Percentiles rank a stretch among this genome's conserved stretches.
Conservation (phyloP, 2,888 invertebrate genomes). For the Cylindroiulus punctatus region DNA sequence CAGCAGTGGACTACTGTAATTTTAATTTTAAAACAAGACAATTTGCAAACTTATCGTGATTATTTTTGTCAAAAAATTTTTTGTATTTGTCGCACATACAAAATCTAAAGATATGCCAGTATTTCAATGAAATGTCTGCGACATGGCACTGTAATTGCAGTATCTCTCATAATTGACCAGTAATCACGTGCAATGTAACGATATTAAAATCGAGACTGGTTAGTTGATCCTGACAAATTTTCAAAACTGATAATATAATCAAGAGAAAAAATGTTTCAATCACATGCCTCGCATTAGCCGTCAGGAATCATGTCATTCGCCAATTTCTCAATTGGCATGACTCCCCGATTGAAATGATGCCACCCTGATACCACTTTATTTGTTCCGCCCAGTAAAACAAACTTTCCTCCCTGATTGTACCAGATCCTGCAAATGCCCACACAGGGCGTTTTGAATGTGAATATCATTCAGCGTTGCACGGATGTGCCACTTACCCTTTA, state of each 20-base stretch:
- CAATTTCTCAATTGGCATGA: background rate
- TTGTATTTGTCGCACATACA: too few relatives aligned
- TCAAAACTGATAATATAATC: background rate
- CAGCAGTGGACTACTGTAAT: too few relatives aligned
- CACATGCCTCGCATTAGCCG: background rate
- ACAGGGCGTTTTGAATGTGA: background rate
- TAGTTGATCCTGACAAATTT: background rate
- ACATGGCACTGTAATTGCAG: too few relatives aligned
- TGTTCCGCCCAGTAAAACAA: background rate
- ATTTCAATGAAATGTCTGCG: too few relatives aligned
- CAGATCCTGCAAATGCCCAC: background rate
- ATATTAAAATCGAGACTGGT: too few relatives aligned
- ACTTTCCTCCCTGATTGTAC: slow-evolving; percentile 25
- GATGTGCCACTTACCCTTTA: background rate
- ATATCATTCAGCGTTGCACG: slow-evolving; percentile 1
- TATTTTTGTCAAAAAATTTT: too few relatives aligned
- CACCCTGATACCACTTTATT: background rate
- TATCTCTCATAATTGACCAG: too few relatives aligned
- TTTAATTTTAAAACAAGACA: too few relatives aligned
- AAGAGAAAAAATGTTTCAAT: background rate
- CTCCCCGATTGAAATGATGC: background rate
- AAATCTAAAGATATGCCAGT: too few relatives aligned
- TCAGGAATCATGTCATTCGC: background rate
- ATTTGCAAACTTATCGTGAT: too few relatives aligned
- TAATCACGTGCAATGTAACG: too few relatives aligned